Evolutionary conservation across 2,797 vertebrate genomes (phyloP).

Genomic region (Hipposideros larvatus): DNA sequence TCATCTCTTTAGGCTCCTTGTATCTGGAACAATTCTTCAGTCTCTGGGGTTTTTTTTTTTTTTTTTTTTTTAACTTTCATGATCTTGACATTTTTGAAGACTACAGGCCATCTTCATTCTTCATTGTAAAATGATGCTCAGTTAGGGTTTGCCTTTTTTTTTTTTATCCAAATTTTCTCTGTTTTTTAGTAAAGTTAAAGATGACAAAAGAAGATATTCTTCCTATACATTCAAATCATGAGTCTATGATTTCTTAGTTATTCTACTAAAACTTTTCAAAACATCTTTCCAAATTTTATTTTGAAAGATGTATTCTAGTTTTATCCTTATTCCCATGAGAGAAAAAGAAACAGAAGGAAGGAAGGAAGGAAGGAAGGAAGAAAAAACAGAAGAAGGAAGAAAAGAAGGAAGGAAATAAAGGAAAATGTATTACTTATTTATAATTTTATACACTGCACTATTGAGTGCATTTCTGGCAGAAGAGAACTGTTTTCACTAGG

Average conservation of each 20-base stretch:
- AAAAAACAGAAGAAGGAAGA: too few species aligned
- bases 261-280: background rate
- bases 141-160: background rate
- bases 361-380: too few species aligned
- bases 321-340: background rate
- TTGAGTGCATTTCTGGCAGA: background rate
- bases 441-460: background rate
- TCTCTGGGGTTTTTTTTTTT: background rate
- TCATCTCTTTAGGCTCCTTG: background rate
- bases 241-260: background rate
- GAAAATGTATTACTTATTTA: background rate
- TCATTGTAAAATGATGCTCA: background rate
- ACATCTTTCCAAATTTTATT: background rate
- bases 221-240: background rate
- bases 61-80: background rate
- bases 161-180: background rate
- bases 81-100: background rate
- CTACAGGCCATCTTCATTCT: background rate
- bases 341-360: background rate
- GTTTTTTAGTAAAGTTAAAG: background rate
- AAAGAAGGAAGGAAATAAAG: background rate
- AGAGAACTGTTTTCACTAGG: background rate
- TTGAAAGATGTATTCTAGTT: background rate
- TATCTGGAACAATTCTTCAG: background rate
- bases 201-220: background rate